phyloP scores from a whole-genome alignment of 2,888 invertebrate genomes.

The Philereme vetulata region DNA sequence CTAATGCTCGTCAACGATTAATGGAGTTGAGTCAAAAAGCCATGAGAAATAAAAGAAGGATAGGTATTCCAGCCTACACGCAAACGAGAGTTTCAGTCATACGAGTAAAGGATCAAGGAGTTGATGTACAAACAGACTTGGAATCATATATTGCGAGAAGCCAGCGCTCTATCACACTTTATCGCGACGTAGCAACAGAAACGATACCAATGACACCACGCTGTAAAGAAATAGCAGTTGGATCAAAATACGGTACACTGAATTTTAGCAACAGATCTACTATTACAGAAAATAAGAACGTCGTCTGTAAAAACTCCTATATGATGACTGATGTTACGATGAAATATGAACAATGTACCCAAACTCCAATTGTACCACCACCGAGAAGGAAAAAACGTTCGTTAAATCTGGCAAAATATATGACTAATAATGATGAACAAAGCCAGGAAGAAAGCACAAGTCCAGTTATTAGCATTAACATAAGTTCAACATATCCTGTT shows the following conservation, averaged over 20 bases:
- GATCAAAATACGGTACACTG: slow-evolving; percentile 64
- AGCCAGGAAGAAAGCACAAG: slow-evolving; percentile 58
- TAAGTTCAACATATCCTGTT: slow-evolving; percentile 79
- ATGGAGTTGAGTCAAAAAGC: slow-evolving; percentile 85
- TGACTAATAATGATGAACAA: slow-evolving; percentile 38
- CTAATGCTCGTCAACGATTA: slow-evolving; percentile 83
- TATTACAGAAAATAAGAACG: slow-evolving; percentile 59
- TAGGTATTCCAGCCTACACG: slow-evolving; percentile 81
- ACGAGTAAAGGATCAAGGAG: slow-evolving; percentile 83
- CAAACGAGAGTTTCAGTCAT: slow-evolving; percentile 81
- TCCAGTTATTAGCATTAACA: slow-evolving; percentile 84
- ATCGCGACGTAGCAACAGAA: slow-evolving; percentile 69
- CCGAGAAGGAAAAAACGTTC: slow-evolving; percentile 63
- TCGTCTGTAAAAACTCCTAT: slow-evolving; percentile 61
- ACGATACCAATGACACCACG: slow-evolving; percentile 74
- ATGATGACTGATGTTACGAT: slow-evolving; percentile 66
- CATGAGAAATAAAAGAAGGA: slow-evolving; percentile 76
- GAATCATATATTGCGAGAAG: slow-evolving; percentile 64
- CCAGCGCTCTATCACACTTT: slow-evolving; percentile 46
- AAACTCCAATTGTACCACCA: slow-evolving; percentile 64
- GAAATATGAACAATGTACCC: slow-evolving; percentile 60
- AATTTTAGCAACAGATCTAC: slow-evolving; percentile 60
- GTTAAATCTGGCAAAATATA: slow-evolving; percentile 35
- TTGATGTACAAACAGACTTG: slow-evolving; percentile 82
- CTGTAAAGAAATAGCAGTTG: slow-evolving; percentile 75